These are phyloP conservation scores for Acanthurus tractus DNA, from an alignment of 2,797 vertebrate species.

Conservation along the genomic window DNA sequence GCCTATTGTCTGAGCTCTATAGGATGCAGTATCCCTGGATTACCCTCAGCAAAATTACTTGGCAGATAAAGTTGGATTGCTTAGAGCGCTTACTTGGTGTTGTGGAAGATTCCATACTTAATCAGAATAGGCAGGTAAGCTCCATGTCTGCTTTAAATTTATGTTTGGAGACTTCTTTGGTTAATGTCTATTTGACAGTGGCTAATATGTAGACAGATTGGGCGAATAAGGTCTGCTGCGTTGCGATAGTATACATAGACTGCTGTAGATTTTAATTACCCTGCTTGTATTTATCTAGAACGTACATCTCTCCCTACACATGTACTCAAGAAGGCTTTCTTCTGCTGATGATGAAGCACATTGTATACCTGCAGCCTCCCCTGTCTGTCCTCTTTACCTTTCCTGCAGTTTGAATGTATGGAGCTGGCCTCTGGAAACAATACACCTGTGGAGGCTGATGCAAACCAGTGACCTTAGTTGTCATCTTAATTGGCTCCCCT, in stretches of 20 bases:
- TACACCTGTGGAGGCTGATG: constrained; percentile 50
- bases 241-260: neutral
- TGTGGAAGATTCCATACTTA: constrained; percentile 29
- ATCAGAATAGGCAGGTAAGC: constrained; percentile 25
- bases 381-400: constrained; percentile 34
- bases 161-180: constrained; percentile 34
- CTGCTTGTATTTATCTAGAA: neutral
- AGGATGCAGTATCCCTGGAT: constrained; percentile 74
- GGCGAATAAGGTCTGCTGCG: neutral
- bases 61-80: constrained; percentile 58
- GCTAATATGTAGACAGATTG: constrained; percentile 45
- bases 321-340: neutral
- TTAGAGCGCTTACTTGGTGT: constrained; percentile 36
- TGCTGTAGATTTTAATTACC: too few species aligned
- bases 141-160: constrained; percentile 11
- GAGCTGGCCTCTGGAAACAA: constrained; percentile 42
- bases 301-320: constrained; percentile 1
- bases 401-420: constrained; percentile 41
- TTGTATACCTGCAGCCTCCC: constrained; percentile 20
- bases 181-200: constrained; percentile 33
- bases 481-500: constrained; percentile 42
- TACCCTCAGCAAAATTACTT: constrained; percentile 62
- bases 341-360: constrained; percentile 14
- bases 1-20: constrained; percentile 71
- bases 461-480: constrained; percentile 42